Conservation (phyloP, 2,888 invertebrate species). For the Andrena marginata region DNA sequence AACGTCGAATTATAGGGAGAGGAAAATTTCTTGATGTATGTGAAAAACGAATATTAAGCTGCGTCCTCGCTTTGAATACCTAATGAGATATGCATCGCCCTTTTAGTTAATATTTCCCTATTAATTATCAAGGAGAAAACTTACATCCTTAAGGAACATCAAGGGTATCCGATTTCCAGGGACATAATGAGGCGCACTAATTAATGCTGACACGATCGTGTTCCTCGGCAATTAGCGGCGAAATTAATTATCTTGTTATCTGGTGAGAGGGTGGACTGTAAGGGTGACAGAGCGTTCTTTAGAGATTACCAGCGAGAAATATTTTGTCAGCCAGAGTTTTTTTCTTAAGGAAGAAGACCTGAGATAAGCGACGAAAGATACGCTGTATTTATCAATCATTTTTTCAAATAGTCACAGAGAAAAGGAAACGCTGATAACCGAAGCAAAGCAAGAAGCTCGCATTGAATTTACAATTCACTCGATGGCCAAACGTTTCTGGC, state of each 20-base stretch:
- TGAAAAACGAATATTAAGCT: too few relatives aligned
- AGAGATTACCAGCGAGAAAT: slow-evolving; percentile 52
- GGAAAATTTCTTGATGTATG: too few relatives aligned
- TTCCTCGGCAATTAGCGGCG: slow-evolving; percentile 80
- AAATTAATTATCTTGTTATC: slow-evolving; percentile 83
- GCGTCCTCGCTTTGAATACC: not conserved
- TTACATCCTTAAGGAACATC: not conserved
- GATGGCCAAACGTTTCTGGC: not conserved
- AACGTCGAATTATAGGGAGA: too few relatives aligned
- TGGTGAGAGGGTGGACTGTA: slow-evolving; percentile 39
- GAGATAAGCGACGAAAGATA: slow-evolving; percentile 47
- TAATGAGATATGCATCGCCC: not conserved
- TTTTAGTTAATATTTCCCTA: not conserved
- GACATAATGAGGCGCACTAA: slow-evolving; percentile 79
- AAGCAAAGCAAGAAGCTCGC: not conserved
- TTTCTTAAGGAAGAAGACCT: slow-evolving; percentile 7
- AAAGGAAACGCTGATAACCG: not conserved
- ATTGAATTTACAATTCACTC: slow-evolving; percentile 1
- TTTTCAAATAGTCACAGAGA: not conserved
- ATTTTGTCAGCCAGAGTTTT: slow-evolving; percentile 20
- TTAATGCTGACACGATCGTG: slow-evolving; percentile 79
- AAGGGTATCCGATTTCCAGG: slow-evolving; percentile 36
- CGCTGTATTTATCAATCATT: slow-evolving; percentile 33
- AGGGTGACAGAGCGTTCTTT: slow-evolving; percentile 24
- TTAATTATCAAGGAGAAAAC: not conserved